phyloP scores from a whole-genome alignment of 2,113 vertebrate genomes.

The Gadus macrocephalus region DNA sequence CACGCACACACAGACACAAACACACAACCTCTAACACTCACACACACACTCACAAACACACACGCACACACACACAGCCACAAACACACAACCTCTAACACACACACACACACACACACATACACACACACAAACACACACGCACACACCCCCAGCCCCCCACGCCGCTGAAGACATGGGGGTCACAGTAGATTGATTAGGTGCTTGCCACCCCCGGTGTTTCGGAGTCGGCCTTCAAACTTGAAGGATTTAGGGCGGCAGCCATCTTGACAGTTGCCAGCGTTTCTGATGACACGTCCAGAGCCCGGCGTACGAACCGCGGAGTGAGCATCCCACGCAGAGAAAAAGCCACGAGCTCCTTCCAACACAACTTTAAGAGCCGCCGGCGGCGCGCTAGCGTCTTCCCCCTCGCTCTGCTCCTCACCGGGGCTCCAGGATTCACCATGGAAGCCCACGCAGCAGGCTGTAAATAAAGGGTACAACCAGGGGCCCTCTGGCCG shows the following conservation, averaged over 20 bases:
- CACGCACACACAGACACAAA: too few relatives aligned
- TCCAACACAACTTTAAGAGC: conserved; percentile 53
- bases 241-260: conserved; percentile 21
- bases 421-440: conserved; percentile 59
- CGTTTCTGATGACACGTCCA: conserved; percentile 59
- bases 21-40: too few relatives aligned
- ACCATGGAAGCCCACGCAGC: conserved; percentile 61
- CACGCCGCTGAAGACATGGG: conserved; percentile 17
- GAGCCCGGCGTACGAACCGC: conserved; percentile 33
- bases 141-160: conserved; percentile 1
- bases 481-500: conserved; percentile 79
- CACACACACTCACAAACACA: too few relatives aligned
- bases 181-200: conserved; percentile 23
- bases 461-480: conserved; percentile 83
- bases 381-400: conserved; percentile 68
- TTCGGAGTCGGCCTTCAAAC: conserved; percentile 20
- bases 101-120: too few relatives aligned
- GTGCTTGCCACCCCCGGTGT: conserved; percentile 10
- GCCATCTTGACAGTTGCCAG: conserved; percentile 41
- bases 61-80: too few relatives aligned
- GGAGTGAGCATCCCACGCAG: conserved; percentile 52
- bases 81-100: too few relatives aligned
- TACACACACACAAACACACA: too few relatives aligned
- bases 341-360: conserved; percentile 22
- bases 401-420: background rate